Evolutionary conservation across 2,113 vertebrate species (phyloP).

Genomic region (Crotalus helleri): DNA sequence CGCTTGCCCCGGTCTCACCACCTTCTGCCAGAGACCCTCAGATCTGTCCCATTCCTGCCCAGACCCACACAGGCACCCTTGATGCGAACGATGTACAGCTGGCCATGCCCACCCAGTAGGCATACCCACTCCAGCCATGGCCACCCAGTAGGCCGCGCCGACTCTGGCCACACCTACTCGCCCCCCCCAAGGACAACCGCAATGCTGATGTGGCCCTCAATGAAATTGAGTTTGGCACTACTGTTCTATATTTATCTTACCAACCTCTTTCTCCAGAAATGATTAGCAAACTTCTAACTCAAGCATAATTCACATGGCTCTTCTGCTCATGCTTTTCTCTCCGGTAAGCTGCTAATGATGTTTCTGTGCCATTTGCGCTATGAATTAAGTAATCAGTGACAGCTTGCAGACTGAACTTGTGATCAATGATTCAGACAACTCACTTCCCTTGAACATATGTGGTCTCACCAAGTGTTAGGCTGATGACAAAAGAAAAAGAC

Average conservation of each 20-base stretch:
- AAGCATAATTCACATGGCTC: neutral
- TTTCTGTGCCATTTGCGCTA: neutral
- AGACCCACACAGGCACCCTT: no score
- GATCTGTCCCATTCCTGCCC: no score
- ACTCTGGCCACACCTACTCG: no score
- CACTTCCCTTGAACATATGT: neutral
- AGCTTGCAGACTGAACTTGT: neutral
- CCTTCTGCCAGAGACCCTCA: no score
- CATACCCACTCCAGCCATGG: no score
- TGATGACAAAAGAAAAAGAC: neutral
- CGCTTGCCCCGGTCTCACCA: no score
- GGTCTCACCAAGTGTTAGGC: neutral
- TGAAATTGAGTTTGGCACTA: no score
- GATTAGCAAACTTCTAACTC: neutral
- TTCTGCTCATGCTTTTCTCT: neutral
- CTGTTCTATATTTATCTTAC: neutral
- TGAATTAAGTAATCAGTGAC: neutral
- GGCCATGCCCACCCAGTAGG: no score
- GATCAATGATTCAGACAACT: neutral
- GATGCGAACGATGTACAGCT: no score
- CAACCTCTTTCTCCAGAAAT: neutral
- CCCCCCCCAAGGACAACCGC: no score
- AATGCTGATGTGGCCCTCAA: no score
- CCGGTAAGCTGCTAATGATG: neutral
- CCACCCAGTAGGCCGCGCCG: no score